Base-by-base conservation (phyloP, 1,140 invertebrate genomes). In the Aphaenogaster rudis region DNA sequence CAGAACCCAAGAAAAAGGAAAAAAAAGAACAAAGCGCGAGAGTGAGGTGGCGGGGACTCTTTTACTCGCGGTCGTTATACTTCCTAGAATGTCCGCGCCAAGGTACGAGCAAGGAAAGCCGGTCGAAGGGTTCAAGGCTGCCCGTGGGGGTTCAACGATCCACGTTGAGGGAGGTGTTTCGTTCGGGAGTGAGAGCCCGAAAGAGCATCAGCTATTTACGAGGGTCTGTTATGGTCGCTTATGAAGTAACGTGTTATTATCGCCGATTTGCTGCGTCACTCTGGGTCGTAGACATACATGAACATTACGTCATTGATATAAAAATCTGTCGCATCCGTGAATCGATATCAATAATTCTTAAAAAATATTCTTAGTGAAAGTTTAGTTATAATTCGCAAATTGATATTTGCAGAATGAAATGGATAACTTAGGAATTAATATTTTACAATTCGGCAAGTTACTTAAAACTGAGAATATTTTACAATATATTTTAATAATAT, bases 51-150 rank as follows among this genome's bases (percentile, higher is more conserved):
- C 8, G 52, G 57, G 45, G 57, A 64, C 48, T 79, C 82, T 91
- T 91, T 90, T 87, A 85, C 84, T 76, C 63, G 79, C 50, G 90
- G 86, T 91, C 90, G 78, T 91, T 92, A 88, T 90, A 91, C 91
- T 92, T 91, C 90, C 90, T 88, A 88, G 90, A 92, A 92, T 82
- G 78, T 91, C 54, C 78, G 79, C 72, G 64, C 78, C 86, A 91
- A 91, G 90, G 85, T 89, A 91, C 85, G 69, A 74, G 80, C 86
- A 89, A 92, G 90, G 90, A 91, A 91, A 91, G 89, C 90, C 88
- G 81, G 90, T 91, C 81, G 86, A 89, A 91, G 90, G 74, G 90
- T 91, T 91, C 90, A 91, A 91, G 90, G 90, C 74, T 91, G 90
- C 84, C 45, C 54, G 52, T 85, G 69, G 54, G 63, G 63, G 90